phyloP scores from a whole-genome alignment of 1,140 invertebrate genomes.

The Cherax destructor region DNA sequence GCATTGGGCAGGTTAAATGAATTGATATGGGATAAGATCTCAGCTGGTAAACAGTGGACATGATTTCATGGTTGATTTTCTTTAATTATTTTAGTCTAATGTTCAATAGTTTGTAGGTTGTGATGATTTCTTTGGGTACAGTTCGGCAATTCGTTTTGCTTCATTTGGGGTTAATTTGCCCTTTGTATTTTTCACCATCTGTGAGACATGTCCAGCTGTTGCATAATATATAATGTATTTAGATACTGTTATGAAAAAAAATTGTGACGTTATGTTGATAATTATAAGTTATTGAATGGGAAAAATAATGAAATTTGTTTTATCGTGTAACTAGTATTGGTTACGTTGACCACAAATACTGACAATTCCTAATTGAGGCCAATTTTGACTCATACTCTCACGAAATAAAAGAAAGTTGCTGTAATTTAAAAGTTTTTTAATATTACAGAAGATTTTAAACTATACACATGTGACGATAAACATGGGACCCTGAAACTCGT shows the following conservation, averaged over 20 bases:
- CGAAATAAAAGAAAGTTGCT: background rate
- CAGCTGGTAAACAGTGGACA: slow-evolving; percentile 49
- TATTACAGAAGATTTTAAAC: background rate
- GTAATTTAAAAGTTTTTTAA: background rate
- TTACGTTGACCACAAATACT: background rate
- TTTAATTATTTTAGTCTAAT: slow-evolving; percentile 6
- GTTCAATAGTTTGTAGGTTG: background rate
- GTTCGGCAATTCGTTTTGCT: slow-evolving; percentile 6
- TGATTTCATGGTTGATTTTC: slow-evolving; percentile 29
- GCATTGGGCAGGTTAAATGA: slow-evolving; percentile 33
- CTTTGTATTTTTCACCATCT: slow-evolving; percentile 16
- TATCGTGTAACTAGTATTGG: background rate
- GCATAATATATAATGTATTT: slow-evolving; percentile 30
- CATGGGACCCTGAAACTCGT: background rate
- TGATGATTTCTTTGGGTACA: background rate
- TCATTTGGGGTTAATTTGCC: background rate
- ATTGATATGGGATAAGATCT: slow-evolving; percentile 61
- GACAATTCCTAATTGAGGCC: background rate
- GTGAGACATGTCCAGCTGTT: slow-evolving; percentile 46
- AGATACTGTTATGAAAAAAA: slow-evolving; percentile 37
- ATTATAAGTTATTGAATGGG: slow-evolving; percentile 11
- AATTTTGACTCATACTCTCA: background rate
- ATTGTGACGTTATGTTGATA: slow-evolving; percentile 25
- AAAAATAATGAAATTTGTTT: slow-evolving; percentile 8
- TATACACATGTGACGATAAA: background rate